Percentiles rank a stretch among this genome's conserved stretches.
Evolutionary conservation across 2,113 vertebrate species (phyloP).

Genomic region (Pleuronectes platessa): DNA sequence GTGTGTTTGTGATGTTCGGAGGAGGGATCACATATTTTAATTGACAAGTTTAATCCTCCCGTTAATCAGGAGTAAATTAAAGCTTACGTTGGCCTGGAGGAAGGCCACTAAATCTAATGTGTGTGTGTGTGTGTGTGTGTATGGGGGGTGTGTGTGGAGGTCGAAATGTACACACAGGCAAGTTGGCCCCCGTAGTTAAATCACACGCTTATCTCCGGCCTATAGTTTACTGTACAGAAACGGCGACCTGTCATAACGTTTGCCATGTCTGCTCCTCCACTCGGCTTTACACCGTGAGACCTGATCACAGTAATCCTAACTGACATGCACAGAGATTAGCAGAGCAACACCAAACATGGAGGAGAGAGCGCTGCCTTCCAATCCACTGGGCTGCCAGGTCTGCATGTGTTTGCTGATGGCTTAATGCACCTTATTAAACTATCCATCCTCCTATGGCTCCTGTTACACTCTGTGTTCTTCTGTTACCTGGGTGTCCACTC

Average conservation of each 20-base stretch:
- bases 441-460: neutral
- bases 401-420: constrained; percentile 26
- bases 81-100: neutral
- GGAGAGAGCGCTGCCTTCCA: neutral
- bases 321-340: constrained; percentile 54
- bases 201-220: constrained; percentile 29
- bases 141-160: neutral
- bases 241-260: constrained; percentile 23
- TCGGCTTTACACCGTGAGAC: constrained; percentile 37
- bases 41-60: constrained; percentile 15
- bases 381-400: constrained; percentile 23
- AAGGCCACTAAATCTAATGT: constrained; percentile 6
- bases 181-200: neutral
- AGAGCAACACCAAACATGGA: constrained; percentile 31
- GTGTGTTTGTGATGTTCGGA: neutral
- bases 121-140: no score
- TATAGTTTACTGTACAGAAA: constrained; percentile 11
- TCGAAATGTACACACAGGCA: constrained; percentile 3
- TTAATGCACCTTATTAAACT: constrained; percentile 39
- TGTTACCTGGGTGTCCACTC: neutral
- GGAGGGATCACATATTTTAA: constrained; percentile 14
- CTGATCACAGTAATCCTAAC: constrained; percentile 54
- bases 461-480: neutral
- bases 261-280: constrained; percentile 31
- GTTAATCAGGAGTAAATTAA: constrained; percentile 31